Base-by-base conservation (phyloP, 2,113 vertebrate species). In the Caranx ignobilis region DNA sequence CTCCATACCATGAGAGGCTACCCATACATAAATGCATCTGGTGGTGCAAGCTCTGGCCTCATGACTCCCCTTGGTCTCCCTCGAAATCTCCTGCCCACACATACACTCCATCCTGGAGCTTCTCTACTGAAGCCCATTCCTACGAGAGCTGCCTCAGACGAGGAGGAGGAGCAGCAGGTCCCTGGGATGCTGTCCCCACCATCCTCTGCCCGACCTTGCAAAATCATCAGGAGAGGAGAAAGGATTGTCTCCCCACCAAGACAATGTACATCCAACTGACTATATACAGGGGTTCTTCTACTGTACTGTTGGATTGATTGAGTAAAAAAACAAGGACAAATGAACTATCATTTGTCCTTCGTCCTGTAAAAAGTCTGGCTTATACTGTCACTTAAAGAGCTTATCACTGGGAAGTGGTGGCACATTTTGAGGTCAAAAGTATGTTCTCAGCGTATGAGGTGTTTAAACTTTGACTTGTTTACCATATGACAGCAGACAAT, bases 101-200 rank as follows among this genome's bases (percentile, higher is more conserved):
- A 92, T 56, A 41, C 48, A 54, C 0, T n/a, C 21, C 72, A 6
- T 65, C 62, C 16, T 50, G 68, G 85, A 71, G 70, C 86, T 57
- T 59, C 90, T 73, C 47, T 88, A 70, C 39, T 84, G 88, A 63
- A 89, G 81, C 74, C 74, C 55, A 0, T 13, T 73, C 1, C 6
- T 35, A 69, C 83, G 0, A 83, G 87, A 89, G 64, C 13, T 21
- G n/a, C 43, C 21, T 92, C 87, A 0, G 95, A 94, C 16, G 91
- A 95, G 77, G 94, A 96, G 0, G 92, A 92, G 0, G 89, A 95
- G 81, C 93, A 95, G 31, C 88, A 89, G 87, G 91, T 93, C 3
- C 92, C 94, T 2, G 90, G 93, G 26, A 71, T 83, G 4, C 37
- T 68, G 60, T 62, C 64, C 62, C 34, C 10, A 0, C 7, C 19